Evolutionary conservation across 2,888 invertebrate species (phyloP).

Genomic region (Sphinx pinastri): DNA sequence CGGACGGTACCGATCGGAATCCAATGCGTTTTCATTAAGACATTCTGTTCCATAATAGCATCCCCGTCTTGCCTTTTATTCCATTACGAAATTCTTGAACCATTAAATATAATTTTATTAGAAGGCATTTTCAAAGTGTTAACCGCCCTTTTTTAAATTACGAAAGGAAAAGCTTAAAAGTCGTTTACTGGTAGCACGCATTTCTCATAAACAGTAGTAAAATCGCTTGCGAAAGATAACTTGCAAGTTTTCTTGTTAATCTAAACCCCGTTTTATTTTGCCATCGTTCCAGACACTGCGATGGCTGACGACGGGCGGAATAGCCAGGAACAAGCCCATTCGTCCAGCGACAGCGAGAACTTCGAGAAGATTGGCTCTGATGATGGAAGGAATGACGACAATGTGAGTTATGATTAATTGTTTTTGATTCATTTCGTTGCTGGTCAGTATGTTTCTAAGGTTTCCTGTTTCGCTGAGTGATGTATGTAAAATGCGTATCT

Average conservation of each 20-base stretch:
- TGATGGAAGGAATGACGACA: slow-evolving; percentile 53
- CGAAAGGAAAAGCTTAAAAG: too few species aligned
- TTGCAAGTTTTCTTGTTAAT: too few species aligned
- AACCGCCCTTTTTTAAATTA: not conserved
- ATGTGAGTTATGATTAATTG: slow-evolving; percentile 47
- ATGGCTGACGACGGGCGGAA: slow-evolving; percentile 57
- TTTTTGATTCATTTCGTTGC: too few species aligned
- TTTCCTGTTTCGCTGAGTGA: too few species aligned
- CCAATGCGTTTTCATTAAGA: slow-evolving; percentile 46
- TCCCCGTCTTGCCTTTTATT: not conserved
- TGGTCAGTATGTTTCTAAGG: too few species aligned
- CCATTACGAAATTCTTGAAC: not conserved
- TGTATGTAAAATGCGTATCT: too few species aligned
- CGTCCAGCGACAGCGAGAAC: slow-evolving; percentile 78
- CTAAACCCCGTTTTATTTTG: too few species aligned
- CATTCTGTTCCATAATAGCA: slow-evolving; percentile 38
- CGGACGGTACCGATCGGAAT: slow-evolving; percentile 42
- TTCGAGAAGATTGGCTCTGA: slow-evolving; percentile 77
- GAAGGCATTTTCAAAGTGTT: not conserved
- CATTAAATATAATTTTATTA: not conserved
- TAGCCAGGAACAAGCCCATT: slow-evolving; percentile 59
- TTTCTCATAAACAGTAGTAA: too few species aligned
- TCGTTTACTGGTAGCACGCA: too few species aligned
- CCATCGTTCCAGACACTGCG: slow-evolving; percentile 46
- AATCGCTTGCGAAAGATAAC: too few species aligned